Conservation (phyloP, 2,113 vertebrate species). For the Gracilinanus agilis region DNA sequence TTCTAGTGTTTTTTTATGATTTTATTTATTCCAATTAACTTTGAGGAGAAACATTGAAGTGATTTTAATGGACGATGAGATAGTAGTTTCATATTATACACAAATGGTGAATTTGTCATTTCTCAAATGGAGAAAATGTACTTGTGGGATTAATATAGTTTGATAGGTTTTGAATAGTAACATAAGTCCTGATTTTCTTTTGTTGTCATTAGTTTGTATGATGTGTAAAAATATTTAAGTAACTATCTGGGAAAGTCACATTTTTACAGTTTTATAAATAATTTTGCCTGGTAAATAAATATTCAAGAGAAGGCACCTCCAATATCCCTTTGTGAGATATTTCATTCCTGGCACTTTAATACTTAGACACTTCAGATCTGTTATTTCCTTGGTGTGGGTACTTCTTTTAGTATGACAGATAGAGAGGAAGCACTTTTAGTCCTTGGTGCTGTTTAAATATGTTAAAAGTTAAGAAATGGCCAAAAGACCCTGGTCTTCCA, state of each 20-base stretch:
- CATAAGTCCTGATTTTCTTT: constrained; percentile 34
- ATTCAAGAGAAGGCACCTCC: neutral
- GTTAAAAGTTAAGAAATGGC: neutral
- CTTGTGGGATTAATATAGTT: constrained; percentile 62
- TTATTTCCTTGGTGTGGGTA: neutral
- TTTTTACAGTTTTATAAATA: neutral
- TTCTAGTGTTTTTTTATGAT: constrained; percentile 40
- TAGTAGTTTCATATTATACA: neutral
- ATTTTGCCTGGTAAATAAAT: neutral
- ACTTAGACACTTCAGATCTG: neutral
- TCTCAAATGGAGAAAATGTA: constrained; percentile 57
- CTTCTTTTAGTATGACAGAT: neutral
- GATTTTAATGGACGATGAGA: constrained; percentile 43
- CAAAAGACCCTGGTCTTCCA: neutral
- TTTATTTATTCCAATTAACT: constrained; percentile 47
- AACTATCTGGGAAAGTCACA: neutral
- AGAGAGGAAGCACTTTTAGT: neutral
- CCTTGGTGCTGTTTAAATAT: neutral
- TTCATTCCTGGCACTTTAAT: neutral
- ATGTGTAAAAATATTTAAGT: constrained; percentile 58
- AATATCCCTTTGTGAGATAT: neutral
- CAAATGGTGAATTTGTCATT: constrained; percentile 60
- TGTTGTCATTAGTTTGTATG: constrained; percentile 25
- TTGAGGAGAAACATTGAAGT: constrained; percentile 48
- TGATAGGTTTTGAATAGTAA: constrained; percentile 46